A percentile compares a stretch with the other conserved stretches of the same genome.
Conservation (phyloP, 2,113 vertebrate genomes). For the Chloebia gouldiae region DNA sequence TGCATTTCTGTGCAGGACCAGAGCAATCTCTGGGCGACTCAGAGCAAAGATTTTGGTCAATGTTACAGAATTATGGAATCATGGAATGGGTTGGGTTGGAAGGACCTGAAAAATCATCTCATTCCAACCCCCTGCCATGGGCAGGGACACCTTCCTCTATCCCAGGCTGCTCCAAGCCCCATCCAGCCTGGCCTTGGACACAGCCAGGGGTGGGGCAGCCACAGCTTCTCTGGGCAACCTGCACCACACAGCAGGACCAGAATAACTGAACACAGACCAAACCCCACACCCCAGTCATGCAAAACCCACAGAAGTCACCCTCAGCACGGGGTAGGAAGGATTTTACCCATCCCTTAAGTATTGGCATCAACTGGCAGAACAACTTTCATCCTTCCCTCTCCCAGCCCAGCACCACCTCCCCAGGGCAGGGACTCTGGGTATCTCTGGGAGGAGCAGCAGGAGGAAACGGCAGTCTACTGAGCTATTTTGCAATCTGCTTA, state of each 20-base stretch:
- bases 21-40: neutral
- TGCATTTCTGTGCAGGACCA: neutral
- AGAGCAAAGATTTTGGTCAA: neutral
- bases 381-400: neutral
- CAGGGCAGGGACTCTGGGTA: neutral
- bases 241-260: neutral
- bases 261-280: neutral
- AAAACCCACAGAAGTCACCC: neutral
- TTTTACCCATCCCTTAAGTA: neutral
- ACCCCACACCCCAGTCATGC: neutral
- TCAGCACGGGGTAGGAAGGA: neutral
- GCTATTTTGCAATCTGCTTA: neutral
- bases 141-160: neutral
- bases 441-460: neutral
- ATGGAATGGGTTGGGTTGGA: neutral
- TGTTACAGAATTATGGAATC: neutral
- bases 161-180: neutral
- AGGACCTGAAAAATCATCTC: neutral
- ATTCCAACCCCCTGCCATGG: neutral
- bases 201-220: neutral
- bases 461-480: neutral
- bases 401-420: neutral
- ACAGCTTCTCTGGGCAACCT: neutral
- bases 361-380: accelerated
- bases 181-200: neutral